Evolutionary conservation across 2,797 vertebrate genomes (phyloP), one percentile per base, ranked within the genome.

Genomic region (Poeciliopsis presidionis): DNA sequence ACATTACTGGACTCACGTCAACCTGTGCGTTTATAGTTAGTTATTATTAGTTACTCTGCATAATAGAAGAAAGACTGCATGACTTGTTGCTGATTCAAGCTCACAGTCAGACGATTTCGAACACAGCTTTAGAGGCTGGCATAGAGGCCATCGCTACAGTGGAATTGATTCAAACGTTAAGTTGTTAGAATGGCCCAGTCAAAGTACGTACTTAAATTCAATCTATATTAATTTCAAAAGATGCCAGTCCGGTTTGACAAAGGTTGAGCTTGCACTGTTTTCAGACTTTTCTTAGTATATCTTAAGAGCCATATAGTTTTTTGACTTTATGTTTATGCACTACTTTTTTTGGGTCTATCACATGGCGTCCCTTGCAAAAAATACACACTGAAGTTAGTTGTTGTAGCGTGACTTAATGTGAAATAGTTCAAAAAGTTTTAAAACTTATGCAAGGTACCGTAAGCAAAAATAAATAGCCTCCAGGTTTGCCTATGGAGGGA

Each of bases 401-500:
- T 46, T 71, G 14, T 46, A 46, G 41, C 6, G 14, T 46, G 25
- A 28, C 43, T n/a, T 28, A 46, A 18, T 71, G 13, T 46, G 4
- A 46, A 45, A 71, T 16, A 46, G 43, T 71, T 46, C 20, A 67
- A 67, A 67, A 11, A 12, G 63, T 41, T 11, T 25, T 4, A 41
- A 12, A 25, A 67, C 36, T 41, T 67, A 39, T 12, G 1, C 3
- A 41, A 67, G 4, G 36, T 41, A 28, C 6, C 7, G 25, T 16
- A 28, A 36, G 75, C 36, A n/a, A 77, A 49, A 55, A 36, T 16
- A 28, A 72, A 53, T 16, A 18, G 33, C 16, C 18, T 22, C 33
- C 33, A 45, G 67, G 41, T 71, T 71, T 71, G 51, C 14, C 4
- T 46, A 30, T n/a, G 57, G 51, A 72, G 28, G 2, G 70, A 83